Base-by-base conservation (phyloP, 2,888 invertebrate species). In the Scaptomyza tumidula region DNA sequence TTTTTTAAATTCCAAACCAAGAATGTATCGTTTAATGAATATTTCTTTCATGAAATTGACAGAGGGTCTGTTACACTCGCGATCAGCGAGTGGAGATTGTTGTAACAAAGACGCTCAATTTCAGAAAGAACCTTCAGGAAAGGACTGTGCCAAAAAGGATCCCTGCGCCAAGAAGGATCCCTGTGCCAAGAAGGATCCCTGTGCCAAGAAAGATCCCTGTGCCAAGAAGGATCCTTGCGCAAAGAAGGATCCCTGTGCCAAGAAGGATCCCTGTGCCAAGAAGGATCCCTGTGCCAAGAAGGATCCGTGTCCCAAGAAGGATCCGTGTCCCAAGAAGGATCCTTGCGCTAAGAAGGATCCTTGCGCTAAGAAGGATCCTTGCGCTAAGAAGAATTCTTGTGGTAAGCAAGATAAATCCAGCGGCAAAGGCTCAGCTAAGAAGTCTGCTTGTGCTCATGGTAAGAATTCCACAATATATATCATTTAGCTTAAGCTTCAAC, bases 21-120 rank as follows among this genome's bases (percentile, higher is more conserved):
- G 6, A 43, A 71, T 71, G 71, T 55, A 55, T 52, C 64, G 71
- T 29, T 71, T 63, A 5, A 0, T 58, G 14, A 63, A 41, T 33
- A 13, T 33, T 41, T 31, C 43, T 4, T 1, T 55, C 37, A 43
- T 71, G 3, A 64, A 46, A 71, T 37, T 58, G 14, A 19, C 48
- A 6, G 46, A 55, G 4, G 2, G 13, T 16, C 46, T 52, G 5
- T 6, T 58, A 6, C n/a, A 35, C 9, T 5, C 11, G n/a, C 53
- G 64, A 9, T 31, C 16, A 9, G 27, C 48, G 11, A 61, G 61
- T 48, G 45, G 37, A 2, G 10, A 11, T 0, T 10, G 43, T 11
- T 24, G 14, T 2, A 57, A 55, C 37, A 41, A 62, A 11, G 41
- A 67, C 10, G 24, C 35, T 16, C 33, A 24, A 0, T 41, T 45